Percentiles rank a stretch among this genome's conserved stretches.
phyloP scores from a whole-genome alignment of 2,797 vertebrate species.

The Pithecia hirsuta region DNA sequence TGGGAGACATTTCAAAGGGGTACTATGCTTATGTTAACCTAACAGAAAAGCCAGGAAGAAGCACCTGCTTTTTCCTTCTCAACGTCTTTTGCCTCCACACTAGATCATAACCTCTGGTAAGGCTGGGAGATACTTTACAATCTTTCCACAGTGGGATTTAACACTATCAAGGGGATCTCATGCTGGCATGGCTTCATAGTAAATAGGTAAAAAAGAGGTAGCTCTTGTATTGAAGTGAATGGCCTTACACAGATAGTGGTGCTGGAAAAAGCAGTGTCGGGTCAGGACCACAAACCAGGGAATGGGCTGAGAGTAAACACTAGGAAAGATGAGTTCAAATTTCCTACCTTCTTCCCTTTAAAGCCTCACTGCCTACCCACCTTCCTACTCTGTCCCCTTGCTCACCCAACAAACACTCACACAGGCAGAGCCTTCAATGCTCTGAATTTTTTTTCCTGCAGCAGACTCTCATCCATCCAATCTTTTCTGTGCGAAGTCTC shows the following conservation, averaged over 20 bases:
- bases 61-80: neutral
- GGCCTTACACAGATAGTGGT: neutral
- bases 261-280: neutral
- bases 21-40: conserved; percentile 13
- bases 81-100: neutral
- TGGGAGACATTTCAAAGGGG: neutral
- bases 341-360: neutral
- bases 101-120: neutral
- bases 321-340: neutral
- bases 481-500: neutral
- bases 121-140: neutral
- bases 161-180: neutral
- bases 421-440: neutral
- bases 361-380: neutral
- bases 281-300: neutral
- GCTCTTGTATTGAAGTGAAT: neutral
- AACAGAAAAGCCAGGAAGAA: conserved; percentile 25
- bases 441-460: neutral
- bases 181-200: neutral
- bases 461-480: neutral
- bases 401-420: neutral
- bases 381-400: neutral
- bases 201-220: neutral
- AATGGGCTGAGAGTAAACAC: neutral
- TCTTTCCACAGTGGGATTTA: neutral